phyloP scores from a whole-genome alignment of 2,888 invertebrate genomes.

The Protophormia terraenovae region DNA sequence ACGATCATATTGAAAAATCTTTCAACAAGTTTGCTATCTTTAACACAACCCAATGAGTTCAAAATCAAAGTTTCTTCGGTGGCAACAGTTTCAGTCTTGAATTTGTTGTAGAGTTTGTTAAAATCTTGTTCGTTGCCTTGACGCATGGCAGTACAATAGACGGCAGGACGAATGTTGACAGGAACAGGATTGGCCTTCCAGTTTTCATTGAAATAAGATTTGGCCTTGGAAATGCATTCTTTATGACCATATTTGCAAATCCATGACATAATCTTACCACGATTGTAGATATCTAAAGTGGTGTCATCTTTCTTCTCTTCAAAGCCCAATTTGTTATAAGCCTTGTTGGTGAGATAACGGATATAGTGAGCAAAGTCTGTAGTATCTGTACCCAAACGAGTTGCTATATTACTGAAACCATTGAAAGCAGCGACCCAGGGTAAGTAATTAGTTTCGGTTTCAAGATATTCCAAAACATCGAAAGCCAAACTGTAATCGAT shows the following conservation, averaged over 20 bases:
- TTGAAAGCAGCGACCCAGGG: constrained; percentile 89
- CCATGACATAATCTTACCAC: constrained; percentile 84
- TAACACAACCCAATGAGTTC: constrained; percentile 86
- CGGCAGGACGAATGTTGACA: constrained; percentile 86
- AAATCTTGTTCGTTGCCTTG: constrained; percentile 85
- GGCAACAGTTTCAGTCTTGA: constrained; percentile 84
- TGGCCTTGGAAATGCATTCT: constrained; percentile 83
- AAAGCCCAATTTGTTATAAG: constrained; percentile 83
- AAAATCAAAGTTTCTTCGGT: constrained; percentile 87
- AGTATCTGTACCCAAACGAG: constrained; percentile 75
- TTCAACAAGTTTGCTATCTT: constrained; percentile 82
- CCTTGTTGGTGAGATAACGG: constrained; percentile 81
- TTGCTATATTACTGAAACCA: constrained; percentile 79
- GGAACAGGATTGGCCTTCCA: constrained; percentile 78
- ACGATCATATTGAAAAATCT: constrained; percentile 82
- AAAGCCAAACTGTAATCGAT: constrained; percentile 85
- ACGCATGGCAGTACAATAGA: constrained; percentile 90
- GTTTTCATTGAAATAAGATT: constrained; percentile 78
- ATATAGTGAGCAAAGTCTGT: constrained; percentile 80
- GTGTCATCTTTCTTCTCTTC: constrained; percentile 79
- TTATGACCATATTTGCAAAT: constrained; percentile 85
- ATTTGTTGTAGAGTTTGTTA: constrained; percentile 85
- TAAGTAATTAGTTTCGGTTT: constrained; percentile 86
- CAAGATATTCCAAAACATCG: constrained; percentile 86
- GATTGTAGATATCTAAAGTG: constrained; percentile 84